phyloP scores from a whole-genome alignment of 2,113 vertebrate genomes.

The Pseudorhombus dupliciocellatus region DNA sequence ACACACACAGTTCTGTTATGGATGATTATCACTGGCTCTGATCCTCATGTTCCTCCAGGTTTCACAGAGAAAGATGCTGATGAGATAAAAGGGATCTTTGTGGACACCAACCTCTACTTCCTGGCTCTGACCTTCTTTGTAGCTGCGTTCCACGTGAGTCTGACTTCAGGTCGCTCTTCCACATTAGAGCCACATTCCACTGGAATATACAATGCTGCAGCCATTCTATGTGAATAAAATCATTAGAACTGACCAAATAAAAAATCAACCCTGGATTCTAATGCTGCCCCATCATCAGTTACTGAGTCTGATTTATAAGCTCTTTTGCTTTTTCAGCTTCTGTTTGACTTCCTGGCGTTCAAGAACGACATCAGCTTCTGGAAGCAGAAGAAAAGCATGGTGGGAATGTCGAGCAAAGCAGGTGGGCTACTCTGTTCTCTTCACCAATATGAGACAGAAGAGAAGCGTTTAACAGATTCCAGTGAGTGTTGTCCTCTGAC shows the following conservation, averaged over 20 bases:
- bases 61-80: conserved; percentile 98
- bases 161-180: neutral
- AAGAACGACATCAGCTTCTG: conserved; percentile 99
- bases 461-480: neutral
- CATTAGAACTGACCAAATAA: no score
- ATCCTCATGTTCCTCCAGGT: conserved; percentile 73
- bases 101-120: conserved; percentile 98
- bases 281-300: no score
- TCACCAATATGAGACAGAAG: neutral
- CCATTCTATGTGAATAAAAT: no score
- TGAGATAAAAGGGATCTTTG: conserved; percentile 98
- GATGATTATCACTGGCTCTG: neutral
- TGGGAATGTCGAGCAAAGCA: conserved; percentile 98
- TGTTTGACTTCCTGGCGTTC: conserved; percentile 98
- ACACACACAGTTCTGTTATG: neutral
- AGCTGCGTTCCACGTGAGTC: conserved; percentile 94
- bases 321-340: conserved; percentile 82
- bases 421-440: conserved; percentile 74
- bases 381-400: conserved; percentile 98
- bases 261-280: no score
- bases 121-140: conserved; percentile 96
- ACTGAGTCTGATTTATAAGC: no score
- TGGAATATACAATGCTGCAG: neutral
- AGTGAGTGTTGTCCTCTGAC: neutral
- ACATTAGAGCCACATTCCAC: neutral